Evolutionary conservation across 2,797 vertebrate species (phyloP), one percentile per base, ranked within the genome.

Genomic region (Amblyraja radiata): DNA sequence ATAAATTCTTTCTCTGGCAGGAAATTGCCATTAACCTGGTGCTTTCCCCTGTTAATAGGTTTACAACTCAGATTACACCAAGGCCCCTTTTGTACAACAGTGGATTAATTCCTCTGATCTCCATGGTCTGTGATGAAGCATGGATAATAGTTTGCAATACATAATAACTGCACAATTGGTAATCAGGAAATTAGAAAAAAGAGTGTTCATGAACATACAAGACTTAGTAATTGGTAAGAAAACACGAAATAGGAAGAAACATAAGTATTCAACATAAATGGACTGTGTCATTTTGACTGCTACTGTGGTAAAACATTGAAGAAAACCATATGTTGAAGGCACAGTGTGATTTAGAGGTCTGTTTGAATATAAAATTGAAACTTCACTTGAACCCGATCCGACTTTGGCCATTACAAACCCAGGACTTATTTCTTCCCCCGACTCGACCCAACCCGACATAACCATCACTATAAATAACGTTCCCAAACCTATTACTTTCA

Each of bases 1-100:
- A 39, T n/a, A 28, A 73, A 92, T 76, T 92, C 32, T 21, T 73
- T 65, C 10, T 25, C 25, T 46, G 46, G 90, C 90, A 92, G 90
- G 23, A 92, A 92, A 58, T 92, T 76, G 36, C 23, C 25, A 74
- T 74, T 92, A 92, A 92, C 71, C 25, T 74, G 14, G 39, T 28
- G 46, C 61, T 74, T 74, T 92, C 32, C 36, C 32, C 68, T 14
- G 23, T 1, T 54, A 54, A 6, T 58, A 4, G 16, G 25, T n/a
- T 58, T 54, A 46, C 36, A 76, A 54, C 10, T 76, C 71, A 54
- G 71, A 76, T 54, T 76, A 92, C 90, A 28, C 39, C 39, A 46
- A 54, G 36, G 68, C 32, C 25, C 36, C 36, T 73, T 92, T 74
- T 76, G 10, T 76, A 54, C 16, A 74, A 76, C 25, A 46, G 25